phyloP scores from a whole-genome alignment of 2,113 vertebrate genomes.

The Cavia aperea region DNA sequence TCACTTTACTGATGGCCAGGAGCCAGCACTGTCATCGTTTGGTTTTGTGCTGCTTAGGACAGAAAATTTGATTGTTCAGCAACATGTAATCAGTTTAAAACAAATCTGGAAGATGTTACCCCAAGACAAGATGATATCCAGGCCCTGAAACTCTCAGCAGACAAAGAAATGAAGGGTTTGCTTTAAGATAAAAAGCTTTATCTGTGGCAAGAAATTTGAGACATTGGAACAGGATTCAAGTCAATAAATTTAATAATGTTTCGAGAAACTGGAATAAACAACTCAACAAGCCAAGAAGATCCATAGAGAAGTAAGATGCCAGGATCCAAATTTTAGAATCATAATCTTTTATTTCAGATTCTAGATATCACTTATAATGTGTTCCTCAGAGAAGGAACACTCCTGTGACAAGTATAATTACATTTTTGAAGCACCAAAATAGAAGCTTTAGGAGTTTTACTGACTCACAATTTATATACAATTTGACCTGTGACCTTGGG shows the following conservation, averaged over 20 bases:
- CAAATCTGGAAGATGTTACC: slow-evolving; percentile 84
- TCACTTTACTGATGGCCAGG: slow-evolving; percentile 69
- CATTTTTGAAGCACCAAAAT: neutral
- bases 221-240: slow-evolving; percentile 64
- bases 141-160: slow-evolving; percentile 69
- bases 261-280: slow-evolving; percentile 59
- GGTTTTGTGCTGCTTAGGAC: slow-evolving; percentile 77
- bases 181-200: slow-evolving; percentile 71
- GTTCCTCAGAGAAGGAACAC: neutral
- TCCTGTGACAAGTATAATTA: neutral
- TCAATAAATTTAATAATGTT: slow-evolving; percentile 52
- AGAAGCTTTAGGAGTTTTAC: slow-evolving; percentile 19
- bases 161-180: slow-evolving; percentile 73
- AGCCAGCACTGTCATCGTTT: slow-evolving; percentile 81
- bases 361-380: slow-evolving; percentile 20
- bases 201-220: slow-evolving; percentile 73
- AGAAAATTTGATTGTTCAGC: slow-evolving; percentile 81
- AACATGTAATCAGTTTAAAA: slow-evolving; percentile 81
- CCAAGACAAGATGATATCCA: slow-evolving; percentile 80
- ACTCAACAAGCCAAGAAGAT: slow-evolving; percentile 6
- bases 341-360: slow-evolving; percentile 29
- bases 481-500: neutral
- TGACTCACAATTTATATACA: neutral
- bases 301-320: slow-evolving; percentile 11
- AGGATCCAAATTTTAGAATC: slow-evolving; percentile 33